These are phyloP conservation scores for Nycticorax nycticorax DNA, from an alignment of 2,113 vertebrate species.

Conservation along the genomic window DNA sequence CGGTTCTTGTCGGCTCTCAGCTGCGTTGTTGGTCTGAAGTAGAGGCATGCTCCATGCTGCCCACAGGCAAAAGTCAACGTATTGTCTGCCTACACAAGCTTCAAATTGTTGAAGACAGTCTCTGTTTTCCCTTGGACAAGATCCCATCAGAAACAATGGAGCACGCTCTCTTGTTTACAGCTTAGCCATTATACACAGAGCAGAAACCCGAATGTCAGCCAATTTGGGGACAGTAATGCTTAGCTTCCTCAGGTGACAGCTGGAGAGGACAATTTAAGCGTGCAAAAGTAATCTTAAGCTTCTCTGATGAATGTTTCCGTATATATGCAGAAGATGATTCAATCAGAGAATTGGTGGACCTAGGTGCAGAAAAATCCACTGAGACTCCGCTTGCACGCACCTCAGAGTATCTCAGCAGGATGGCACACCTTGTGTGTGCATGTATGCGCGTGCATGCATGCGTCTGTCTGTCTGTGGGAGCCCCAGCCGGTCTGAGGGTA, in stretches of 20 bases:
- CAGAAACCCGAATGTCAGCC: not conserved
- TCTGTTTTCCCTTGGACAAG: conserved; percentile 11
- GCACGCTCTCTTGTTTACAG: not conserved
- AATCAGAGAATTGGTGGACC: not conserved
- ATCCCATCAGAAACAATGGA: conserved; percentile 21
- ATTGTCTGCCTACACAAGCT: conserved; percentile 7
- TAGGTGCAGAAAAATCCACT: not conserved
- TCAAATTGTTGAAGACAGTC: not conserved
- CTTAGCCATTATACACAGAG: not conserved
- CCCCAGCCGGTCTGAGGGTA: not conserved
- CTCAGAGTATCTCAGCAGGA: not conserved
- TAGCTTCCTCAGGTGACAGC: not conserved
- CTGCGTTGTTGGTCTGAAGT: not conserved
- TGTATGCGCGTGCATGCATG: rapidly evolving
- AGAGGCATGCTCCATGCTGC: not conserved
- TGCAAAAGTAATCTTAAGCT: not conserved
- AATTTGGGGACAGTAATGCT: not conserved
- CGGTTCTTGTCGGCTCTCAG: not conserved
- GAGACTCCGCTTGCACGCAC: not conserved
- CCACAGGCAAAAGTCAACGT: not conserved
- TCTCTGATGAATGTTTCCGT: not conserved
- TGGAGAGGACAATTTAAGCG: not conserved
- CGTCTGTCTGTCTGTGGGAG: not conserved
- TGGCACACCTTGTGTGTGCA: rapidly evolving
- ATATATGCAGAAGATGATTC: not conserved